Evolutionary conservation across 2,797 vertebrate species (phyloP), one percentile per base, ranked within the genome.

Genomic region (Sphenopsis melanotis): DNA sequence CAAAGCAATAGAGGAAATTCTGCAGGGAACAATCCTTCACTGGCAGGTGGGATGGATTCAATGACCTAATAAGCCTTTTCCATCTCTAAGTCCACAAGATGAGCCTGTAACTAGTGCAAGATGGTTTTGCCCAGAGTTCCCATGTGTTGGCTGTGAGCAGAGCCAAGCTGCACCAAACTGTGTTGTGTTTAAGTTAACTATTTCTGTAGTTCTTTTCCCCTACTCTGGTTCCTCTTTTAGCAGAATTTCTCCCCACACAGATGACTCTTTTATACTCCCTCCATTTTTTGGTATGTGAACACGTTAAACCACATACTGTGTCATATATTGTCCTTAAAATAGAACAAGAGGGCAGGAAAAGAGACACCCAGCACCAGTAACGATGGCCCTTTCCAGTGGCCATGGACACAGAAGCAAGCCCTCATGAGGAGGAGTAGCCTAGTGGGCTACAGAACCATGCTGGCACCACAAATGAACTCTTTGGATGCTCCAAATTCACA

Each of bases 1-100:
- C 85, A 93, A 93, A 94, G 83, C 74, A 96, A 60, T 82, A 74
- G 85, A 90, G 74, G 60, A 44, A 89, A 96, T 79, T 87, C 95
- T 84, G 64, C 74, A 27, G 95, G 95, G 95, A 97, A 74, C 95
- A 91, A 96, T 96, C 87, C 85, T 79, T 97, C 94, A 88, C 89
- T 95, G 83, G 93, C 95, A 96, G 90, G 94, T 96, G 93, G 90
- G 85, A 89, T 90, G 83, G 80, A 91, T 88, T 94, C 90, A 66
- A 70, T 91, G 95, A 94, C 85, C 80, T 96, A 86, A 70, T 95
- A 90, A 66, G 83, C 60, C 94, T 94, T 96, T 95, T 93, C 91
- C 91, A 90, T n/a, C 49, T 44, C 77, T 75, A 61, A 80, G 79
- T 83, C 87, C 55, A 60, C 4, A 26, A 88, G 93, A 97, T 82